These are phyloP conservation scores for Pseudochirops cupreus DNA, from an alignment of 2,797 vertebrate genomes.

Conservation along the genomic window DNA sequence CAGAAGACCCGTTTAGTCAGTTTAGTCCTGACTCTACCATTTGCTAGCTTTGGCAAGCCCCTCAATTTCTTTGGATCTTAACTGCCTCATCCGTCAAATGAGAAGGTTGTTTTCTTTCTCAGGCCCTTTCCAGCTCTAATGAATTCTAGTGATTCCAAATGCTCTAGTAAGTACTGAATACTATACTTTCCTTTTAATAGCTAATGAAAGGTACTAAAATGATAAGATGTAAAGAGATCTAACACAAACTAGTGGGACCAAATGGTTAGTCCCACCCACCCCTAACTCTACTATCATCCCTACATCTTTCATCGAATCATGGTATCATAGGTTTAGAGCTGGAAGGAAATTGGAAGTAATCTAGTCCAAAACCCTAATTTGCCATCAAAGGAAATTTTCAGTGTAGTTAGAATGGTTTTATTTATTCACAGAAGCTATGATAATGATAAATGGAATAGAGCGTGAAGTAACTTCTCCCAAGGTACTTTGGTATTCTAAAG, in stretches of 20 bases:
- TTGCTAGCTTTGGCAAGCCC: not conserved
- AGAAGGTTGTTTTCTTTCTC: not conserved
- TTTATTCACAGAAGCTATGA: not conserved
- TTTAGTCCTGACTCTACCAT: not conserved
- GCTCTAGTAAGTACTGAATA: not conserved
- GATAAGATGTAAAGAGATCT: not conserved
- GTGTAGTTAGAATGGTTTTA: not conserved
- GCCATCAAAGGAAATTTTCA: not conserved
- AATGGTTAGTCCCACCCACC: not conserved
- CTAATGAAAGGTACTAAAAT: not conserved
- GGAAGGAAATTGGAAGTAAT: not conserved
- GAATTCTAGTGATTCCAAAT: slow-evolving; percentile 3
- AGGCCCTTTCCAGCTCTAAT: slow-evolving; percentile 25
- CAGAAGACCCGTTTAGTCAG: not conserved
- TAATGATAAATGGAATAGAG: not conserved
- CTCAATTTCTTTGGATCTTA: not conserved
- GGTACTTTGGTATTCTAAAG: not conserved
- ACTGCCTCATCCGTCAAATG: slow-evolving; percentile 13
- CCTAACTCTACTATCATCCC: not conserved
- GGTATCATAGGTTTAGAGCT: not conserved
- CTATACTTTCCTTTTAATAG: not conserved
- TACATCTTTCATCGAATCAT: not conserved
- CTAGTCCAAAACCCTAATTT: not conserved
- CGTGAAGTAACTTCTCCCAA: not conserved
- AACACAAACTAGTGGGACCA: not conserved